These are phyloP conservation scores for Lucinisca nassula DNA, from an alignment of 2,888 invertebrate species.

Conservation along the genomic window DNA sequence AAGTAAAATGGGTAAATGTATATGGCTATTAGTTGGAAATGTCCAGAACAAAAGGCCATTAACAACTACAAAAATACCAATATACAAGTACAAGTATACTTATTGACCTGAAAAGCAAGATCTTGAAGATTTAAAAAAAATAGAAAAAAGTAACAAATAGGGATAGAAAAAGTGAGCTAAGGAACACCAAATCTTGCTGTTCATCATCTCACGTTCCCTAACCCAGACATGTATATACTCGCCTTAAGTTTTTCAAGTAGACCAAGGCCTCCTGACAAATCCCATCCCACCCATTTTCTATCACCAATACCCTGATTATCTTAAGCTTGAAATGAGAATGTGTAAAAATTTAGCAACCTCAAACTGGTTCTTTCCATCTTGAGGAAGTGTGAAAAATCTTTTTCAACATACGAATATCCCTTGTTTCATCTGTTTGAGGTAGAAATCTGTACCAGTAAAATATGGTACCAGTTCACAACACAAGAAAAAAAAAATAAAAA, in stretches of 20 bases:
- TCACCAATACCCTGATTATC: too few relatives aligned
- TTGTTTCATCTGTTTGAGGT: too few relatives aligned
- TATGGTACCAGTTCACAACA: too few relatives aligned
- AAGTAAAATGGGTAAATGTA: neutral
- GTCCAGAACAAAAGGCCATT: slow-evolving; percentile 15
- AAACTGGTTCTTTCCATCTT: too few relatives aligned
- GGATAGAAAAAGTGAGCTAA: slow-evolving; percentile 7
- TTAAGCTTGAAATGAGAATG: too few relatives aligned
- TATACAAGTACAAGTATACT: neutral
- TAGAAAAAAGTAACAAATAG: slow-evolving; percentile 7
- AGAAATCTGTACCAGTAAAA: too few relatives aligned
- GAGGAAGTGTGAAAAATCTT: too few relatives aligned
- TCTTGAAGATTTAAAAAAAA: neutral
- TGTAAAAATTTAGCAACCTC: too few relatives aligned
- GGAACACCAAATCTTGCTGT: slow-evolving; percentile 2
- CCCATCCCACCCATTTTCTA: neutral
- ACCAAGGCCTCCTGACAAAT: neutral
- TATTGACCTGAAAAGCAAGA: slow-evolving; percentile 8
- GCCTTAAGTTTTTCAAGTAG: neutral
- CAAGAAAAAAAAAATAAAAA: too few relatives aligned
- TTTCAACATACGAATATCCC: too few relatives aligned
- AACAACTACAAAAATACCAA: slow-evolving; percentile 2
- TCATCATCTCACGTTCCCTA: slow-evolving; percentile 7
- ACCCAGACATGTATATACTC: slow-evolving; percentile 1
- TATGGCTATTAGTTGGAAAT: slow-evolving; percentile 12